Evolutionary conservation across 2,797 vertebrate genomes (phyloP).

Genomic region (Sebastes steindachneri): DNA sequence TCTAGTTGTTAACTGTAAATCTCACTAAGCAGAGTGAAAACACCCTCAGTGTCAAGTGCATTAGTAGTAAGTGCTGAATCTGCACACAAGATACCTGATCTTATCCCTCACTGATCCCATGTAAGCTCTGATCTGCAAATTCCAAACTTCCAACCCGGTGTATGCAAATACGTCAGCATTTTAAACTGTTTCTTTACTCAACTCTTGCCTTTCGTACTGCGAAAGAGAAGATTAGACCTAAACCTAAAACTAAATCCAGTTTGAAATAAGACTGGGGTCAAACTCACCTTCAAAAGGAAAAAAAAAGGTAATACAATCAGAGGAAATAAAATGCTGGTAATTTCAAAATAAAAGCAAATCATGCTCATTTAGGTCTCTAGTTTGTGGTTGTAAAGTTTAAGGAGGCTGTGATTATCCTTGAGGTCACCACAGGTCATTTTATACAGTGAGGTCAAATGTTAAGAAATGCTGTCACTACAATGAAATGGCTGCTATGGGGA

Average conservation of each 20-base stretch:
- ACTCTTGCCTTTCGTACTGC: neutral
- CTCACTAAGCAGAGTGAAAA: conserved; percentile 18
- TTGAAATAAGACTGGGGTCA: neutral
- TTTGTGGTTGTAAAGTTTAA: too few relatives aligned
- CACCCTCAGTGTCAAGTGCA: conserved; percentile 8
- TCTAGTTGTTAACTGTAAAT: conserved; percentile 37
- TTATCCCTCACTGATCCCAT: conserved; percentile 26
- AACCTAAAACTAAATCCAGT: neutral
- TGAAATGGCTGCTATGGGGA: too few relatives aligned
- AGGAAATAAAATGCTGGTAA: neutral
- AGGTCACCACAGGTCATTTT: too few relatives aligned
- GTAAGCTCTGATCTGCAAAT: conserved; percentile 36
- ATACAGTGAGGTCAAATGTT: too few relatives aligned
- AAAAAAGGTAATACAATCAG: neutral
- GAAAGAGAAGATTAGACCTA: neutral
- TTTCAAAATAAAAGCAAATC: neutral
- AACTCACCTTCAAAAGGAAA: neutral
- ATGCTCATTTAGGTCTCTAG: neutral
- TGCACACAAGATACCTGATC: neutral
- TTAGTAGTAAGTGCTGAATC: conserved; percentile 52
- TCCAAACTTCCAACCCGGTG: conserved; percentile 5
- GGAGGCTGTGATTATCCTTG: too few relatives aligned
- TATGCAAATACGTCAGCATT: conserved; percentile 19
- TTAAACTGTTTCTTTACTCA: neutral
- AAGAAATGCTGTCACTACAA: too few relatives aligned